A percentile compares a stretch with the other conserved stretches of the same genome.
Conservation (phyloP, 2,113 vertebrate species). For the Pipra filicauda region DNA sequence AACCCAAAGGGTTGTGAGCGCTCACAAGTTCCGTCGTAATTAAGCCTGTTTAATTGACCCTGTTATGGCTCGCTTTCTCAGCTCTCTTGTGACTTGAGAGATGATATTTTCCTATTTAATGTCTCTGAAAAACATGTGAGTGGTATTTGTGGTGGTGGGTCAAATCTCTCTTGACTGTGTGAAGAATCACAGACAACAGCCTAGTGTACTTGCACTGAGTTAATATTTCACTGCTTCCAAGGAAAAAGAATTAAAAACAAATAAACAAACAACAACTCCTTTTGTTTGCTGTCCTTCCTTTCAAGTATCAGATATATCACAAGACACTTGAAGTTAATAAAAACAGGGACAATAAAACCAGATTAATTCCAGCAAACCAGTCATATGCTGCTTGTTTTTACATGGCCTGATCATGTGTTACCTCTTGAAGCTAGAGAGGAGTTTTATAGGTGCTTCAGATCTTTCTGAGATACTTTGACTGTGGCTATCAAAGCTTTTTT, state of each 20-base stretch:
- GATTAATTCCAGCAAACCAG: not conserved
- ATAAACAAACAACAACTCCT: slow-evolving; percentile 59
- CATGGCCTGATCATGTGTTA: slow-evolving; percentile 11
- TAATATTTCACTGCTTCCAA: slow-evolving; percentile 24
- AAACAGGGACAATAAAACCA: slow-evolving; percentile 32
- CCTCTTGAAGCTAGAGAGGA: slow-evolving; percentile 14
- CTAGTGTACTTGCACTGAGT: slow-evolving; percentile 42
- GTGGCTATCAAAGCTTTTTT: not conserved
- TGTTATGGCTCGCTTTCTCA: slow-evolving; percentile 14
- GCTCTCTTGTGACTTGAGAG: slow-evolving; percentile 58
- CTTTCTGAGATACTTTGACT: not conserved
- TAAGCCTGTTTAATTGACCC: slow-evolving; percentile 45
- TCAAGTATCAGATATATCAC: slow-evolving; percentile 23
- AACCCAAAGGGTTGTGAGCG: not conserved
- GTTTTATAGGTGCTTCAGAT: slow-evolving; percentile 19
- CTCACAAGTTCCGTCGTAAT: slow-evolving; percentile 4
- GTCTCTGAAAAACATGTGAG: slow-evolving; percentile 60
- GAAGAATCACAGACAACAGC: slow-evolving; percentile 63
- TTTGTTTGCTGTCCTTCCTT: slow-evolving; percentile 57
- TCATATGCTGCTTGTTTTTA: slow-evolving; percentile 36
- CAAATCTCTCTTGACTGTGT: slow-evolving; percentile 48
- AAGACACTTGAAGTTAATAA: slow-evolving; percentile 40
- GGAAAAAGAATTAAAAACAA: slow-evolving; percentile 11
- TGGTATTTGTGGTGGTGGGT: slow-evolving; percentile 45
- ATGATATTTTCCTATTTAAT: slow-evolving; percentile 47